Base-by-base conservation (phyloP, 2,797 vertebrate species). In the Mergus octosetaceus region DNA sequence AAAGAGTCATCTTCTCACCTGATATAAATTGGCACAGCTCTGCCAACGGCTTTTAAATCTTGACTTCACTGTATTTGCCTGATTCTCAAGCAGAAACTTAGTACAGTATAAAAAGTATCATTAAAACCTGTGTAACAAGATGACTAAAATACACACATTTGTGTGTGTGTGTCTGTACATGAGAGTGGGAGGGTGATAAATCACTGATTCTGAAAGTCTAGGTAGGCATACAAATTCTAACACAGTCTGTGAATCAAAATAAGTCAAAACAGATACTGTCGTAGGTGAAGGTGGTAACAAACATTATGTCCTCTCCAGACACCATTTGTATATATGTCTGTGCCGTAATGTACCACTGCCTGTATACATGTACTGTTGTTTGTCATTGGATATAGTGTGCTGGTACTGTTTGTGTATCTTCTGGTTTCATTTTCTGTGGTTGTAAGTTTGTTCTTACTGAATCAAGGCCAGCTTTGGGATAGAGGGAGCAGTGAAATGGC, bases 291-390 rank as follows among this genome's bases (percentile, higher is more conserved):
- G 56, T 89, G 89, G 25, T 87, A 61, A 16, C 58, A 79, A 79
- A 61, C 65, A 69, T 47, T 34, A 8, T 24, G 34, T 74, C 39
- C 34, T 53, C 45, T 95, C 61, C 66, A 82, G 90, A 79, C 32
- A 89, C 70, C 94, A 81, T 95, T 78, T 94, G 47, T 78, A 45
- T 88, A 19, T 90, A 12, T 0, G 1, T 90, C 56, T 53, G 18
- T 96, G 79, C 74, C 90, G 34, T 85, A 83, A 38, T 11, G 64
- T 79, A n/a, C 49, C 81, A 77, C 39, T 75, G 80, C 91, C 64
- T 74, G 24, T 76, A 14, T 87, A 13, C 12, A 0, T 93, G 34
- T 75, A 21, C 9, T 85, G 47, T 45, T 84, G 68, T 80, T 83
- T 30, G 19, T 64, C 76, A 18, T 34, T 60, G 56, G 82, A 25